Percentiles rank a stretch among this genome's conserved stretches.
These are phyloP conservation scores for Mimas tiliae DNA, from an alignment of 2,888 invertebrate species.

Conservation along the genomic window DNA sequence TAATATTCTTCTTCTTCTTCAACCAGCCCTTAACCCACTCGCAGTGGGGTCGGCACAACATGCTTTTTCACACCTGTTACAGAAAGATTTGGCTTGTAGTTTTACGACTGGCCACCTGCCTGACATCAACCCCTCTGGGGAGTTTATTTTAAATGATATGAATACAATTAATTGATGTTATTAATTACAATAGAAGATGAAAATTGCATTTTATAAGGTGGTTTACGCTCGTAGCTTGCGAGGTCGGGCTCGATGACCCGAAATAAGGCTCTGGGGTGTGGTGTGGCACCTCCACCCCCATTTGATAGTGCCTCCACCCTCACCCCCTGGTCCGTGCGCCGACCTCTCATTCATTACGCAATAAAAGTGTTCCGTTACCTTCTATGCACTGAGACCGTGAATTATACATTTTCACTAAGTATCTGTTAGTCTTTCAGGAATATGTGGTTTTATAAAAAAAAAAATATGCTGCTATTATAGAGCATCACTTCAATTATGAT, in stretches of 20 bases:
- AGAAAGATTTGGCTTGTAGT: no score
- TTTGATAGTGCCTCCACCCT: slow-evolving; percentile 43
- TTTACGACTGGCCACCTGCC: no score
- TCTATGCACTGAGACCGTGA: slow-evolving; percentile 33
- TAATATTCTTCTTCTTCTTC: no score
- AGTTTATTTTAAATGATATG: not conserved
- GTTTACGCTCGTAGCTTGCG: slow-evolving; percentile 69
- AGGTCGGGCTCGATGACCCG: slow-evolving; percentile 82
- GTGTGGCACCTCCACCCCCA: slow-evolving; percentile 64
- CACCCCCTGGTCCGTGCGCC: slow-evolving; percentile 63
- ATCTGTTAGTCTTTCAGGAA: not conserved
- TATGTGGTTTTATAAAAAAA: no score
- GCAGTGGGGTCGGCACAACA: no score
- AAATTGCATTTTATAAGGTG: slow-evolving; percentile 76
- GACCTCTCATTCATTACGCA: slow-evolving; percentile 84
- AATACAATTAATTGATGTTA: slow-evolving; percentile 37
- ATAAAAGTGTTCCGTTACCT: slow-evolving; percentile 76
- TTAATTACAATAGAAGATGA: slow-evolving; percentile 76
- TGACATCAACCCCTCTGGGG: no score
- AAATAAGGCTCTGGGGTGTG: slow-evolving; percentile 78
- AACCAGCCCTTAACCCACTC: no score
- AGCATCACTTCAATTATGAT: no score
- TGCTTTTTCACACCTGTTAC: no score
- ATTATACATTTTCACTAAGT: slow-evolving; percentile 25
- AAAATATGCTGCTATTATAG: no score